Conservation (phyloP, 2,888 invertebrate genomes). For the Apodemia zela region DNA sequence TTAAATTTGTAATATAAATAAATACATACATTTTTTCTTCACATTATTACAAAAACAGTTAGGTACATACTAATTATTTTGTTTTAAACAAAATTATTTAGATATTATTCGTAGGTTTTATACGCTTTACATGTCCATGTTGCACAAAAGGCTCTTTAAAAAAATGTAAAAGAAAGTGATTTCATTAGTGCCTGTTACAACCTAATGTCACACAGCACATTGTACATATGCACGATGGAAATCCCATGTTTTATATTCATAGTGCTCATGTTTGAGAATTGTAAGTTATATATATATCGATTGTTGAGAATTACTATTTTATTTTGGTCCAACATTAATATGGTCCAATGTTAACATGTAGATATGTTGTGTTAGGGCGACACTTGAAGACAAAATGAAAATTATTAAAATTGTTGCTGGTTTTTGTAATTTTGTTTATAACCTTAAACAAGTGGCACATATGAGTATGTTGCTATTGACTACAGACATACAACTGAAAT, state of each 20-base stretch:
- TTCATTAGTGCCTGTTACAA: conserved; percentile 39
- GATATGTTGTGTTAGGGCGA: conserved; percentile 51
- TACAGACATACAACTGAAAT: not conserved
- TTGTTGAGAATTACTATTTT: conserved; percentile 74
- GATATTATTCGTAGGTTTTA: too few species aligned
- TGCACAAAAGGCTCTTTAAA: not conserved
- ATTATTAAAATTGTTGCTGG: conserved; percentile 5
- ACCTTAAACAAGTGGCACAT: conserved; percentile 2
- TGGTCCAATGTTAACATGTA: conserved; percentile 67
- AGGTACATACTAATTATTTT: too few species aligned
- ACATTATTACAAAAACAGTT: too few species aligned
- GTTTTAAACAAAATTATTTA: too few species aligned
- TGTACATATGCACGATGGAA: conserved; percentile 41
- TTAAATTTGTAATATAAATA: too few species aligned
- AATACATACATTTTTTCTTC: too few species aligned
- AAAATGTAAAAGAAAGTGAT: conserved; percentile 19
- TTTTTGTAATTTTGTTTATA: conserved; percentile 1
- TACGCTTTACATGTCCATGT: not conserved
- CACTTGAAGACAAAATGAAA: not conserved
- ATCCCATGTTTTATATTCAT: conserved; percentile 45
- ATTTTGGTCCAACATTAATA: conserved; percentile 67
- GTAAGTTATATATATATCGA: conserved; percentile 56
- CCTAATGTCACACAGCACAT: conserved; percentile 32
- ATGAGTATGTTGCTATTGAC: not conserved
- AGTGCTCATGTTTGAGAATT: conserved; percentile 52